Conservation (phyloP, 1,140 invertebrate species). For the Heterodera carotae region DNA sequence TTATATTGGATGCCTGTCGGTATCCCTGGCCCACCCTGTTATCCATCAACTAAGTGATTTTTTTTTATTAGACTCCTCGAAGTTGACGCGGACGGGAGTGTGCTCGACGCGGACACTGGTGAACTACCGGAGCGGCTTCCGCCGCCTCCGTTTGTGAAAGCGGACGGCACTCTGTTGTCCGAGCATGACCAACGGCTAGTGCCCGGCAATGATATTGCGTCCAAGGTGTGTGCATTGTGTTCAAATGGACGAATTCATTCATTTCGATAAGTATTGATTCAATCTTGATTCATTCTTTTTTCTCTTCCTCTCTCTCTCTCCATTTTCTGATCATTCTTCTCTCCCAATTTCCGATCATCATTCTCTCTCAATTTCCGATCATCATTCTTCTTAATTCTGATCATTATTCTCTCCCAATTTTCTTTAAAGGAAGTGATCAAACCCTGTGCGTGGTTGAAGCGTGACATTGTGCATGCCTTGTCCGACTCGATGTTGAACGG, state of each 20-base stretch:
- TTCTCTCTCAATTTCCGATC: too few relatives aligned
- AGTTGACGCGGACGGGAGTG: constrained; percentile 30
- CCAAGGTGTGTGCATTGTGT: neutral
- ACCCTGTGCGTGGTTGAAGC: constrained; percentile 23
- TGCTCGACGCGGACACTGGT: constrained; percentile 38
- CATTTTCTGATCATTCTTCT: too few relatives aligned
- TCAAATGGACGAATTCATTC: too few relatives aligned
- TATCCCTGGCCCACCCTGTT: too few relatives aligned
- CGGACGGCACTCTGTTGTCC: constrained; percentile 25
- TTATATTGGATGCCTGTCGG: too few relatives aligned
- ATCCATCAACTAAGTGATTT: too few relatives aligned
- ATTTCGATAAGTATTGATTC: too few relatives aligned
- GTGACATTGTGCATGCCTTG: constrained; percentile 30
- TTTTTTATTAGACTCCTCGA: constrained; percentile 19
- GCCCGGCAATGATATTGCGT: constrained; percentile 33
- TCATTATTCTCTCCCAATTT: too few relatives aligned
- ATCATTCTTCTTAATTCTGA: too few relatives aligned
- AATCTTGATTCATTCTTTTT: too few relatives aligned
- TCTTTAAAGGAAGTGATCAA: constrained; percentile 16
- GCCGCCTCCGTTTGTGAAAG: constrained; percentile 30
- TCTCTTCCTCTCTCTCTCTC: too few relatives aligned
- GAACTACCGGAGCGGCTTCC: constrained; percentile 31
- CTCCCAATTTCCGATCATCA: too few relatives aligned
- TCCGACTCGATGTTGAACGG: neutral
- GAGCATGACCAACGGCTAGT: constrained; percentile 34